Conservation (phyloP, 2,888 invertebrate genomes). For the Xylophagus ater region DNA sequence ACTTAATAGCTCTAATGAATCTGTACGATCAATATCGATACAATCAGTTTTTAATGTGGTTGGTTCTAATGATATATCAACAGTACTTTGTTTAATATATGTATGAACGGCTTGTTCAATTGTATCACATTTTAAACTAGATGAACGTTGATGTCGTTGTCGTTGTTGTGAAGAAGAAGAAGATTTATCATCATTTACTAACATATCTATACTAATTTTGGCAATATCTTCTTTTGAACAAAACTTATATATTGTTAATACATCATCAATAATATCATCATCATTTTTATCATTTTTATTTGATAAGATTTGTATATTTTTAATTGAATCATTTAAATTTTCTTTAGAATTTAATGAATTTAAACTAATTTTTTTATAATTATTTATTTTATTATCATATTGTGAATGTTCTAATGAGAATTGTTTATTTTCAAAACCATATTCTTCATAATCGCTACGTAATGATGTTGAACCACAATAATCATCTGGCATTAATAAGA, state of each 20-base stretch:
- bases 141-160: conserved; percentile 7
- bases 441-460: conserved; percentile 15
- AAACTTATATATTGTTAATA: conserved; percentile 20
- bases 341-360: no score
- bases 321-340: no score
- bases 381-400: no score
- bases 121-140: conserved; percentile 10
- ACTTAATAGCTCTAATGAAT: conserved; percentile 19
- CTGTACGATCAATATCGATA: conserved; percentile 13
- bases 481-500: conserved; percentile 20
- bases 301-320: no score
- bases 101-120: conserved; percentile 13
- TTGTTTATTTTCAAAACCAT: conserved; percentile 19
- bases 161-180: not conserved
- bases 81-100: conserved; percentile 14
- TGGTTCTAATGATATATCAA: conserved; percentile 13
- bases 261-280: conserved; percentile 17
- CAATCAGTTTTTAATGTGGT: conserved; percentile 11
- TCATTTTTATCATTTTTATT: no score
- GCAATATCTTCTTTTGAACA: conserved; percentile 18
- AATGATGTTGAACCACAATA: no score
- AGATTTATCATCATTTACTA: not conserved
- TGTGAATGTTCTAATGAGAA: conserved; percentile 16
- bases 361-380: no score
- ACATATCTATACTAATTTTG: not conserved